Base-by-base conservation (phyloP, 1,140 invertebrate genomes). In the Pseudomyrmex gracilis region DNA sequence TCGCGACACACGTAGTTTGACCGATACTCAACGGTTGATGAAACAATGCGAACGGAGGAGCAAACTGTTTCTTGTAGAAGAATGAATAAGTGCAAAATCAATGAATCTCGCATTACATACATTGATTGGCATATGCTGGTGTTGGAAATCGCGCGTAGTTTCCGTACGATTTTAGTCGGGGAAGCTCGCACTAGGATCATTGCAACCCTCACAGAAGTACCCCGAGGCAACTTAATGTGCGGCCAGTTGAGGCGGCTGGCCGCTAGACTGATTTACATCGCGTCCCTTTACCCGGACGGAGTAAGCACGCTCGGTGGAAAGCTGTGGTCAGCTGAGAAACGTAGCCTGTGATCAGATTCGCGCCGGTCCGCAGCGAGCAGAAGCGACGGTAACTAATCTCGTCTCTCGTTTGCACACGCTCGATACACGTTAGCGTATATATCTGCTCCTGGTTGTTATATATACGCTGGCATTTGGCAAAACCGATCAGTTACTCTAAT, bases 191-290 rank as follows among this genome's bases (percentile, higher is more conserved):
- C 43, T 17, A 20, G 43, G n/a, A 71, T 70, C 76, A 15, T 58
- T 22, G 43, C 34, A 58, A n/a, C 43, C 66, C 43, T 24, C 20
- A 20, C 20, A 70, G 53, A 71, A 55, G 34, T 20, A 15, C 15
- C 53, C 47, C 82, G 80, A 91, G 90, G 70, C 86, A 90, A 93
- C 91, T 93, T 93, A 93, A 93, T 92, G 92, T 91, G 90, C 89
- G 90, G 93, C 88, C 83, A 61, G 86, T 87, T 87, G 87, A 90
- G 85, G 89, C 84, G 91, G 77, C 88, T 87, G 90, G 91, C 91
- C 92, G 88, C 89, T 74, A 86, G 92, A 92, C 92, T 93, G 92
- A 93, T 93, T 93, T 93, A 93, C 93, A 92, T 92, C 89, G 82
- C 88, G 90, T 90, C 89, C 90, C 89, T 90, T 90, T 88, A 87